Evolutionary conservation across 2,888 invertebrate species (phyloP), one percentile per base, ranked within the genome.

Genomic region (Gnatocerus cornutus): DNA sequence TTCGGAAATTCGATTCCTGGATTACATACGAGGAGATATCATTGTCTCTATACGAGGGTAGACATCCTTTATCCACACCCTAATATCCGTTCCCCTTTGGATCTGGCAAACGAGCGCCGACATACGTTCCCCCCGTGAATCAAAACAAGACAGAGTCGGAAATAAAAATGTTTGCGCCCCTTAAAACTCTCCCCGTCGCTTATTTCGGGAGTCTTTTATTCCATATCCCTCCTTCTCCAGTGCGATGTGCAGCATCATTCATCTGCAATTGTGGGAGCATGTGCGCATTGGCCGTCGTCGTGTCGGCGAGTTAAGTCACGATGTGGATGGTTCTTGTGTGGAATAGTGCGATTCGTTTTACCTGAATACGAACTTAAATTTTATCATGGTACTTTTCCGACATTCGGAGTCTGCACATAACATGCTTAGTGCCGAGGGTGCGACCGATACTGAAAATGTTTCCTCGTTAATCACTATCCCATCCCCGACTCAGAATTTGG

Each of bases 261-360:
- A 69, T 69, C 69, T 69, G 69, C 65, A 69, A 58, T 69, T 61
- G 69, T 55, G 65, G 65, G 68, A 65, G 65, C 69, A 69, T 69
- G 69, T 69, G 69, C 69, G 69, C 69, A 69, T 65, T 69, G 65
- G 27, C 50, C 64, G 69, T 33, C 59, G 39, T 64, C 43, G 59
- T 56, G 61, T 64, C 61, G 65, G 53, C 53, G 27, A 43, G 65
- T 59, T 46, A 55, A 43, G 59, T 69, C 63, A 41, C 65, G 69
- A 64, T 63, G 56, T 33, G 56, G 56, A 68, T 27, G 39, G 13
- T 46, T 48, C 13, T 50, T 27, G 29, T 62, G 13, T 27, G 21
- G n/a, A 37, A 14, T 29, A 62, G 30, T 41, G 55, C 41, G 46
- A 55, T 56, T 63, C 53, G 33, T 13, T 55, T 16, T 9, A 68